phyloP scores from a whole-genome alignment of 2,797 vertebrate genomes.

The Cuniculus paca region DNA sequence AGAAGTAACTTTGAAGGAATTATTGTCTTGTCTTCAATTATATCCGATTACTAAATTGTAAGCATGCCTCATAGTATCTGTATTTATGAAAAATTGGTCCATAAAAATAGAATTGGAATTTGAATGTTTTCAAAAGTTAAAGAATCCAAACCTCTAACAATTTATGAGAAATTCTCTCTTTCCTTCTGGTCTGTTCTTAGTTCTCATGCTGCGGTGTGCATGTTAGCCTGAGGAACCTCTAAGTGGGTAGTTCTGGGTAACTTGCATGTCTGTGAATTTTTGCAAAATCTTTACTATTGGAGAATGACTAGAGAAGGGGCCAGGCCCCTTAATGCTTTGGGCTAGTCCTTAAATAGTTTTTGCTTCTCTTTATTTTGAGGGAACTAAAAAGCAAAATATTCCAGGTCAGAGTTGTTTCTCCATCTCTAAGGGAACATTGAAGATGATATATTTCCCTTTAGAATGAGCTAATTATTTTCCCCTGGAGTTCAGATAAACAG shows the following conservation, averaged over 20 bases:
- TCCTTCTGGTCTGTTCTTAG: background rate
- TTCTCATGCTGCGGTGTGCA: background rate
- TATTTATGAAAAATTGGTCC: slow-evolving; percentile 35
- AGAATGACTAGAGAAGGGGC: background rate
- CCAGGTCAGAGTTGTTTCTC: background rate
- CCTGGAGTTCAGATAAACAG: background rate
- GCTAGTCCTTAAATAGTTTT: background rate
- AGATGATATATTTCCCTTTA: background rate
- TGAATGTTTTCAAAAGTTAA: background rate
- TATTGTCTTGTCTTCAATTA: background rate
- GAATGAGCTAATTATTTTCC: background rate
- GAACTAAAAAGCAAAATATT: background rate
- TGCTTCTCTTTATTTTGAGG: background rate
- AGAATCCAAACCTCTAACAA: background rate
- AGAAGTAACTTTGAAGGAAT: background rate
- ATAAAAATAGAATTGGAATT: background rate
- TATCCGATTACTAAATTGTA: background rate
- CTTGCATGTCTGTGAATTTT: background rate
- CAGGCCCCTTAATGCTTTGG: background rate
- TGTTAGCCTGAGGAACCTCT: background rate
- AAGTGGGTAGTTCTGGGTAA: background rate
- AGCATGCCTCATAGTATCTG: background rate
- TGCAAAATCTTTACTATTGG: background rate
- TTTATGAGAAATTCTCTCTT: background rate
- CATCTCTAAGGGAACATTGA: background rate